phyloP scores from a whole-genome alignment of 2,113 vertebrate species.

The Mormoops blainvillei region DNA sequence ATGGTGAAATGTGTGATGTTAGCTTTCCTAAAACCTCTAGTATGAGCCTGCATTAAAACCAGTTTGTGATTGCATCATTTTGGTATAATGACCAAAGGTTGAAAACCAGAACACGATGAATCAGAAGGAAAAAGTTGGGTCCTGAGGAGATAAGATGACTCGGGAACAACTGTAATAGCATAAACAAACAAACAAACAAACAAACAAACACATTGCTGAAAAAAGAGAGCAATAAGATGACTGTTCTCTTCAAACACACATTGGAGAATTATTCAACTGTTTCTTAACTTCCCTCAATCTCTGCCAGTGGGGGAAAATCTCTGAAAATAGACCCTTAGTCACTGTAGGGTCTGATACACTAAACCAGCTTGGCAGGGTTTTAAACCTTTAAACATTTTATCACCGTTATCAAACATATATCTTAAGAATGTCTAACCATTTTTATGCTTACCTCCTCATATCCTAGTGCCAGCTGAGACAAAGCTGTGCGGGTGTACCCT shows the following conservation, averaged over 20 bases:
- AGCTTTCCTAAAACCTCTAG: not conserved
- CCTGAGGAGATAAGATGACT: not conserved
- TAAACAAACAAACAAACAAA: no score
- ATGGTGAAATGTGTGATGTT: not conserved
- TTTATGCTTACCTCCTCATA: not conserved
- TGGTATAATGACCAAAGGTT: not conserved
- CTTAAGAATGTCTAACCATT: not conserved
- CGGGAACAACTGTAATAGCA: no score
- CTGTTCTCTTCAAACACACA: not conserved
- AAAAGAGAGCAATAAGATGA: not conserved
- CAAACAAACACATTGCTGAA: no score
- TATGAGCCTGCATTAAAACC: not conserved
- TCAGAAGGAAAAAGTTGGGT: constrained; percentile 17
- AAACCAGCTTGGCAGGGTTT: not conserved
- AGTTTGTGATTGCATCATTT: not conserved
- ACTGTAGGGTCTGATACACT: not conserved
- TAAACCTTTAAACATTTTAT: constrained; percentile 11
- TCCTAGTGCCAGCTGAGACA: not conserved
- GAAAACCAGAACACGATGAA: not conserved
- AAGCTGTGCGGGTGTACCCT: not conserved
- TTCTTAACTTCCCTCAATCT: not conserved
- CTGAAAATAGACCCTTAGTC: not conserved
- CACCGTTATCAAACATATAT: not conserved
- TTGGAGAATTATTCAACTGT: not conserved
- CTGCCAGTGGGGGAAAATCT: not conserved